Percentiles rank a stretch among this genome's conserved stretches.
These are phyloP conservation scores for Monopterus albus DNA, from an alignment of 2,113 vertebrate genomes.

Conservation along the genomic window DNA sequence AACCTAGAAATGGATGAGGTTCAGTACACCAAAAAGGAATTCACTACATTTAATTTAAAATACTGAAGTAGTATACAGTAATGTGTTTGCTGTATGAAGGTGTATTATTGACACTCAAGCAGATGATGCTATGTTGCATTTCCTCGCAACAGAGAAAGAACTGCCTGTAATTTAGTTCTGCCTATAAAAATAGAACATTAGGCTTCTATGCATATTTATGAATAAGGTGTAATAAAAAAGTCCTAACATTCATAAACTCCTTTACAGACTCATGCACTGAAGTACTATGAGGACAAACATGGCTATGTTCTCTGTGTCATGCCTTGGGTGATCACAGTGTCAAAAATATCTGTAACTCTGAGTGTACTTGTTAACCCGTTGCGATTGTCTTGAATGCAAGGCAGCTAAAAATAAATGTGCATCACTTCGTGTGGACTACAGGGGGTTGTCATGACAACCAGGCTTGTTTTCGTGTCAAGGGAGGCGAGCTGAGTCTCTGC, in stretches of 20 bases:
- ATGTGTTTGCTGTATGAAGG: too few species aligned
- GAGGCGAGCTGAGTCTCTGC: constrained; percentile 72
- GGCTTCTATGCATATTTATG: constrained; percentile 3
- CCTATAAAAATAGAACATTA: not conserved
- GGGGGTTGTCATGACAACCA: constrained; percentile 79
- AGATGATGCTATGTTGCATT: not conserved
- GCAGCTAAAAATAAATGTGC: constrained; percentile 81
- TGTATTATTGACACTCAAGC: too few species aligned
- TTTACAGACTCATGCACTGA: not conserved
- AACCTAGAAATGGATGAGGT: too few species aligned
- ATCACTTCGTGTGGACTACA: constrained; percentile 72
- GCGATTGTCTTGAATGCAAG: constrained; percentile 65
- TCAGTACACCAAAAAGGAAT: too few species aligned
- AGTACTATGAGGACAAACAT: not conserved
- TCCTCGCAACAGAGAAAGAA: not conserved
- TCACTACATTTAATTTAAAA: too few species aligned
- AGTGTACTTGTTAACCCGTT: constrained; percentile 69
- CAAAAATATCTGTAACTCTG: constrained; percentile 37
- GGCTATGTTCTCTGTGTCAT: not conserved
- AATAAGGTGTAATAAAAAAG: constrained; percentile 18
- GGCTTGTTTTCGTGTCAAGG: constrained; percentile 79
- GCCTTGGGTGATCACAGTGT: constrained; percentile 14
- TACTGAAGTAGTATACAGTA: too few species aligned
- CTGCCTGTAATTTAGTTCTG: not conserved
- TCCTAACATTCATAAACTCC: constrained; percentile 2